phyloP scores from a whole-genome alignment of 2,113 vertebrate genomes.

The Cyprinus carpio region DNA sequence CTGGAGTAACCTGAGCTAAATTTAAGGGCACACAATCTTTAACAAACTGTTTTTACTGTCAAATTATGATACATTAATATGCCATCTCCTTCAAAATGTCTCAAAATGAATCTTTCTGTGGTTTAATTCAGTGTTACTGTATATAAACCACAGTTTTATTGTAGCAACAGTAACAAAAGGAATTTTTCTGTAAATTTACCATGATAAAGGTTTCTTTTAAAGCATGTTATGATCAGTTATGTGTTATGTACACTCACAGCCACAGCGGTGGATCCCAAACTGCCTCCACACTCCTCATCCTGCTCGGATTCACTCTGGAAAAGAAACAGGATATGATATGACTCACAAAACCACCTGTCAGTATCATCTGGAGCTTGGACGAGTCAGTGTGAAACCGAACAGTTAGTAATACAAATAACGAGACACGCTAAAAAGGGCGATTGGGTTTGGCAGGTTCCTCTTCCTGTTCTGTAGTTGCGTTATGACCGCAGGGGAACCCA shows the following conservation, averaged over 20 bases:
- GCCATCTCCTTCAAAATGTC: too few species aligned
- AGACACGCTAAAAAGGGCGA: background rate
- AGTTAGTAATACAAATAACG: conserved; percentile 6
- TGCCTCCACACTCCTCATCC: conserved; percentile 72
- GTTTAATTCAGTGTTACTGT: background rate
- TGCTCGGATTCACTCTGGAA: conserved; percentile 76
- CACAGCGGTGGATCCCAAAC: conserved; percentile 70
- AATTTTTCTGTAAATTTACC: background rate
- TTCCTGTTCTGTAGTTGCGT: background rate
- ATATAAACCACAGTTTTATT: background rate
- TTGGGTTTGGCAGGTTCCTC: background rate
- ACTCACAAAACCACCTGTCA: background rate
- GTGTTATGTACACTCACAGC: conserved; percentile 70
- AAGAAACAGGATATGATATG: conserved; percentile 41
- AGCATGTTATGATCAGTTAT: background rate
- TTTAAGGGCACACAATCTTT: background rate
- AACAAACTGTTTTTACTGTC: background rate
- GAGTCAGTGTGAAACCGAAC: conserved; percentile 2
- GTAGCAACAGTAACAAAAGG: background rate
- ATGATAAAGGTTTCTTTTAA: background rate
- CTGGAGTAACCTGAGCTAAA: background rate
- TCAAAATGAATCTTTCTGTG: background rate
- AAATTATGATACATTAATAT: background rate
- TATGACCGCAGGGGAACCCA: background rate
- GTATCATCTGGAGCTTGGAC: background rate